Evolutionary conservation across 1,140 invertebrate species (phyloP), one percentile per base, ranked within the genome.

Genomic region (Drosophila ohnishii): DNA sequence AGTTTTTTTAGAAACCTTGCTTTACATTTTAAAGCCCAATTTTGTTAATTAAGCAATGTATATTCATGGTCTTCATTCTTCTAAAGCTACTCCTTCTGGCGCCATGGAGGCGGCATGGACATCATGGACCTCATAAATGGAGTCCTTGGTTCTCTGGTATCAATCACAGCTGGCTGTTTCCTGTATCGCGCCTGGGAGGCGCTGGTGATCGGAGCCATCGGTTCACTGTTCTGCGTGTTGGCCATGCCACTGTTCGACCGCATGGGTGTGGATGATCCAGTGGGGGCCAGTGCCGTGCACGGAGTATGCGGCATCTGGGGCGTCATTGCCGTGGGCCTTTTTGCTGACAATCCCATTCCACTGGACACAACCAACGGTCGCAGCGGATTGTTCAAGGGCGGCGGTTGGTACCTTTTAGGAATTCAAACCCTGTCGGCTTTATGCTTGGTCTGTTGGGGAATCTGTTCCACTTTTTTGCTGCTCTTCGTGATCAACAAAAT

Each of bases 111-210:
- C 22, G 94, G 94, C 56, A 93, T 97, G 77, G 95, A 97, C 71
- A 95, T 98, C 6, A 94, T 97, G 74, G 96, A 96, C 82, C 93
- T 98, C 1, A 97, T 98, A 22, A 98, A 98, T 92, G 96, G 97
- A 10, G 94, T 98, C 13, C 92, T 99, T 1, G 97, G 97, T 9
- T 94, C 97, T 1, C 92, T 98, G 3, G 97, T 98, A 1, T 94
- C 96, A 1, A 94, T 98, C n/a, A 98, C 97, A 94, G 97, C 96
- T 34, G 96, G 97, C 0, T 98, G 97, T 86, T 98, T 97, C 80
- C 92, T 98, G 1, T 97, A 96, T 89, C 94, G 94, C 51, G 94
- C 96, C 0, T 97, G 96, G 96, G 97, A 98, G 92, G 94, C 97
- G 0, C 90, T 98, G 5, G 47, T 98, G 0, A 95, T 98, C 40